Percentiles rank a stretch among this genome's conserved stretches.
Evolutionary conservation across 2,797 vertebrate genomes (phyloP).

Genomic region (Selene dorsalis): DNA sequence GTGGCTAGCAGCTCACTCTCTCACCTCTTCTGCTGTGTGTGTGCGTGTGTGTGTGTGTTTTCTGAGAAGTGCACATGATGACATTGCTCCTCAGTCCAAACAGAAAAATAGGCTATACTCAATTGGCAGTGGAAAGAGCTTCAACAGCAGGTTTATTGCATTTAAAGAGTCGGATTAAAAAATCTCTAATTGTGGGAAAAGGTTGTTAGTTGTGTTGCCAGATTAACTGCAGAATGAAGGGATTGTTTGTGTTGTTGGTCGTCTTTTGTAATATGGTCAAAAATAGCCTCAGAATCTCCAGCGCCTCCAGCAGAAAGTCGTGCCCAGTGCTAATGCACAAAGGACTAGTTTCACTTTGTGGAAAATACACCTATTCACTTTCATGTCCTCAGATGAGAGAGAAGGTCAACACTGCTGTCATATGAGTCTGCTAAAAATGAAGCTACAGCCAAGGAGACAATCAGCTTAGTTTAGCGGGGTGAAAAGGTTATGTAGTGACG

Average conservation of each 20-base stretch:
- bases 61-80: no score
- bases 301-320: not conserved
- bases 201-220: not conserved
- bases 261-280: not conserved
- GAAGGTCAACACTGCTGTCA: not conserved
- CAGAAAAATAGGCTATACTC: no score
- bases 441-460: not conserved
- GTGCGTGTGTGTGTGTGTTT: no score
- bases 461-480: not conserved
- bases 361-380: not conserved
- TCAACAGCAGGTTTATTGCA: no score
- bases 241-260: not conserved
- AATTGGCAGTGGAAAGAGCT: no score
- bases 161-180: no score
- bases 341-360: not conserved
- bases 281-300: not conserved
- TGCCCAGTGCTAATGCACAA: not conserved
- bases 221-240: constrained; percentile 19
- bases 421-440: not conserved
- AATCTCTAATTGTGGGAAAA: no score
- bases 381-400: not conserved
- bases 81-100: no score
- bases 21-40: no score
- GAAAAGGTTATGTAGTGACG: not conserved
- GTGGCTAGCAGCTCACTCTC: no score